Evolutionary conservation across 2,888 invertebrate species (phyloP).

Genomic region (Lithophane leautieri): DNA sequence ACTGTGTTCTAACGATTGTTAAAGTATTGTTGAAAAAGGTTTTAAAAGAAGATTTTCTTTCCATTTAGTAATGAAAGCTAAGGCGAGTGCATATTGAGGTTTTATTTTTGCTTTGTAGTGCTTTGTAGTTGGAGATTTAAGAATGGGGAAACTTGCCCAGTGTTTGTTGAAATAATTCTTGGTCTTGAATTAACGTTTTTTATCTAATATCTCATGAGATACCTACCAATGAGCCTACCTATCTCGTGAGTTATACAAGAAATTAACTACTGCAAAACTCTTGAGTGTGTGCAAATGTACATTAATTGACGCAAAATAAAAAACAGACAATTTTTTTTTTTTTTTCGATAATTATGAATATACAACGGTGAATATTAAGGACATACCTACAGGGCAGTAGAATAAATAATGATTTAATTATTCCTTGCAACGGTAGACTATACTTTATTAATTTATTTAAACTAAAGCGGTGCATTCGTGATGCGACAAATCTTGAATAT

Average conservation of each 20-base stretch:
- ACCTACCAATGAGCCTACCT: too few species aligned
- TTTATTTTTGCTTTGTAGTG: slow-evolving; percentile 32
- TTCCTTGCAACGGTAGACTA: not conserved
- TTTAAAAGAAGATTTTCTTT: slow-evolving; percentile 37
- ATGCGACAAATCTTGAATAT: not conserved
- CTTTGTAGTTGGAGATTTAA: not conserved
- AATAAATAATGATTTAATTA: slow-evolving; percentile 21
- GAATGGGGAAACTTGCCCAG: not conserved
- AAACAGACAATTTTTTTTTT: not conserved
- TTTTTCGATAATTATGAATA: not conserved
- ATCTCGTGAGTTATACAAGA: not conserved
- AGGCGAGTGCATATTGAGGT: slow-evolving; percentile 24
- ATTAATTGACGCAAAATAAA: not conserved
- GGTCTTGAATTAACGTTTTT: too few species aligned
- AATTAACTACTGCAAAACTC: too few species aligned
- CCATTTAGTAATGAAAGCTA: slow-evolving; percentile 30
- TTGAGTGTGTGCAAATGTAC: not conserved
- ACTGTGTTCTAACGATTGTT: slow-evolving; percentile 34
- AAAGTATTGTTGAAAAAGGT: slow-evolving; percentile 14
- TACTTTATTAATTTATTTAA: slow-evolving; percentile 4
- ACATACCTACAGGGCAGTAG: too few species aligned
- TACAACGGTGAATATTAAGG: not conserved
- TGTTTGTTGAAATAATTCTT: not conserved
- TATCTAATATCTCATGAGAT: too few species aligned
- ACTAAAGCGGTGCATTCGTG: slow-evolving; percentile 36